A percentile compares a stretch with the other conserved stretches of the same genome.
phyloP scores from a whole-genome alignment of 2,797 vertebrate species.

The Sarcophilus harrisii region DNA sequence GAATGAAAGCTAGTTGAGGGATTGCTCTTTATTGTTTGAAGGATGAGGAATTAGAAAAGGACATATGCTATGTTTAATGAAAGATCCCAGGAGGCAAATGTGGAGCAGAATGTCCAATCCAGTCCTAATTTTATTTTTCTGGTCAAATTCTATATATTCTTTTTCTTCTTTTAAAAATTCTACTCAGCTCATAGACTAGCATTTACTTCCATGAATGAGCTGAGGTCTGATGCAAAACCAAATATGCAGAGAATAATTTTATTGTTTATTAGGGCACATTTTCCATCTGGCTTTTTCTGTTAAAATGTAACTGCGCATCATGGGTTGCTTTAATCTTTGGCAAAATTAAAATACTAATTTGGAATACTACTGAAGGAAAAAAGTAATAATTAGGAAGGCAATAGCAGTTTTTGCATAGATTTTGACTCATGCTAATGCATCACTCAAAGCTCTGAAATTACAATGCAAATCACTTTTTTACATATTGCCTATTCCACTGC shows the following conservation, averaged over 20 bases:
- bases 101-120: background rate
- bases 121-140: constrained; percentile 40
- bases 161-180: background rate
- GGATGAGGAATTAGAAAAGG: constrained; percentile 15
- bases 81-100: constrained; percentile 24
- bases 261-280: constrained; percentile 13
- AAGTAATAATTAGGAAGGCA: constrained; percentile 16
- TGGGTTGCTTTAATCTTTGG: constrained; percentile 11
- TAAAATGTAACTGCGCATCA: constrained; percentile 28
- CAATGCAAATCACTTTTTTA: constrained; percentile 4
- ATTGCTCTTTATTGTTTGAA: constrained; percentile 19
- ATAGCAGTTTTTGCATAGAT: background rate
- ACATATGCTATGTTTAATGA: constrained; percentile 20
- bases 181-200: background rate
- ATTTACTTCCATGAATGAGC: constrained; percentile 2
- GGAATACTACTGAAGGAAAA: background rate
- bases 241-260: background rate
- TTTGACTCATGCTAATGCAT: constrained; percentile 3
- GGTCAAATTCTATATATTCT: background rate
- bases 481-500: background rate
- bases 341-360: constrained; percentile 16
- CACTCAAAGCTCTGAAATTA: background rate
- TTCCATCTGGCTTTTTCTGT: constrained; percentile 21
- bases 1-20: constrained; percentile 32
- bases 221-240: background rate